These are phyloP conservation scores for Pedionomus torquatus DNA, from an alignment of 2,113 vertebrate genomes.

Conservation along the genomic window DNA sequence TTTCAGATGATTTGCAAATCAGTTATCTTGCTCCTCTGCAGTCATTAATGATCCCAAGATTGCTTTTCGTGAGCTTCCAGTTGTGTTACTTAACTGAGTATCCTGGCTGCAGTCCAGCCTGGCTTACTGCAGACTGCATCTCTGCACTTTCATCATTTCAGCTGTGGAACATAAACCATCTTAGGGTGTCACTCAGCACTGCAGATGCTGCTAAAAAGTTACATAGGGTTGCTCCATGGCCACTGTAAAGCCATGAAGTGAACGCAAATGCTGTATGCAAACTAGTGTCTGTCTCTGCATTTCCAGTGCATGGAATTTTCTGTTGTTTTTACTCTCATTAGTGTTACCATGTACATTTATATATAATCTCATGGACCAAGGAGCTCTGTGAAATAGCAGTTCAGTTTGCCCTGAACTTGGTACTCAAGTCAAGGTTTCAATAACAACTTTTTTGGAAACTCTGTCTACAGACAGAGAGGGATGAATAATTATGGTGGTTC, in stretches of 20 bases:
- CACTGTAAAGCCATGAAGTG: not conserved
- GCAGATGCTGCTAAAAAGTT: not conserved
- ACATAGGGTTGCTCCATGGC: not conserved
- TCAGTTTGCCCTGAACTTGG: not conserved
- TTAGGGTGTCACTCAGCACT: not conserved
- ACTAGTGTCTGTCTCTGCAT: not conserved
- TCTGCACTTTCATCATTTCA: not conserved
- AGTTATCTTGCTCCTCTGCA: not conserved
- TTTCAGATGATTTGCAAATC: slow-evolving; percentile 8
- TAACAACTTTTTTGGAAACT: not conserved
- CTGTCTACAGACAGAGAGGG: not conserved
- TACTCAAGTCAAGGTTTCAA: not conserved
- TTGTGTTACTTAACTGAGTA: not conserved
- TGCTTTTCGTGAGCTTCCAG: not conserved
- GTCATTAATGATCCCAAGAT: slow-evolving; percentile 10
- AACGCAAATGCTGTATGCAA: not conserved
- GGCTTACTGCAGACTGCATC: not conserved
- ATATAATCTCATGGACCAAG: not conserved
- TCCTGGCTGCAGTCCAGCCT: slow-evolving; percentile 7
- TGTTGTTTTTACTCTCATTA: not conserved
- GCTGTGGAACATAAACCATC: not conserved
- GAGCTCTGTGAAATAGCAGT: not conserved
- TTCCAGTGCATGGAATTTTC: not conserved
- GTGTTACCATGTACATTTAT: not conserved
- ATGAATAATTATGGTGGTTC: not conserved